phyloP scores from a whole-genome alignment of 2,888 invertebrate species.

The Nephrocerus scutellatus region DNA sequence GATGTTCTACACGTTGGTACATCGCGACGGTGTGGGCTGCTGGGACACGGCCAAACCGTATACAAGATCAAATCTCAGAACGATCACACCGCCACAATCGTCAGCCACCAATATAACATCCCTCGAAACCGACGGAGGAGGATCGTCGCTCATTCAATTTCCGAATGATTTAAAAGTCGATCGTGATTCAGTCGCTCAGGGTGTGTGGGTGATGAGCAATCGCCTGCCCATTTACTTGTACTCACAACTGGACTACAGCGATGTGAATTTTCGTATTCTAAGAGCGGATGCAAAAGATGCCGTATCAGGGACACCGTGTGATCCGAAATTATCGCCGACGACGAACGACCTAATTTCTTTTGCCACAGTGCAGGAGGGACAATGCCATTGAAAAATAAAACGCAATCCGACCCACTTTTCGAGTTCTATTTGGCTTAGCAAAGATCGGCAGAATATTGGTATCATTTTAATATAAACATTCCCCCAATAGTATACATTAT shows the following conservation, averaged over 20 bases:
- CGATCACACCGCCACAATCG: conserved; percentile 14
- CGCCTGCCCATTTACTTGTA: conserved; percentile 67
- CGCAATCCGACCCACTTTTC: too few species aligned
- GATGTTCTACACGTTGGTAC: conserved; percentile 73
- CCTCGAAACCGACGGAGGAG: conserved; percentile 4
- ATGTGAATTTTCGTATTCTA: conserved; percentile 68
- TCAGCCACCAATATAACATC: too few species aligned
- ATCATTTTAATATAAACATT: too few species aligned
- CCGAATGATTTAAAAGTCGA: conserved; percentile 78
- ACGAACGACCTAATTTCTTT: too few species aligned
- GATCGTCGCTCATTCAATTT: conserved; percentile 59
- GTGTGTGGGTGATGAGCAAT: conserved; percentile 72
- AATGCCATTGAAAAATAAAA: too few species aligned
- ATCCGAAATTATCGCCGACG: too few species aligned
- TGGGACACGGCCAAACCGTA: conserved; percentile 73
- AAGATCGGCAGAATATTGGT: too few species aligned
- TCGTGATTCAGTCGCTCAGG: conserved; percentile 55
- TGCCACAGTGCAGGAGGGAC: too few species aligned
- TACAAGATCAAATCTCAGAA: conserved; percentile 54
- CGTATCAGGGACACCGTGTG: conserved; percentile 62
- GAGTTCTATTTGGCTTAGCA: too few species aligned
- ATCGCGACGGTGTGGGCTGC: conserved; percentile 67
- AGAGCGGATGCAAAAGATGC: conserved; percentile 59
- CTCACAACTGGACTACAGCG: conserved; percentile 54
- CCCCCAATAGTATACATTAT: too few species aligned